Percentiles rank a stretch among this genome's conserved stretches.
phyloP scores from a whole-genome alignment of 2,888 invertebrate species.

The Deilephila porcellus region DNA sequence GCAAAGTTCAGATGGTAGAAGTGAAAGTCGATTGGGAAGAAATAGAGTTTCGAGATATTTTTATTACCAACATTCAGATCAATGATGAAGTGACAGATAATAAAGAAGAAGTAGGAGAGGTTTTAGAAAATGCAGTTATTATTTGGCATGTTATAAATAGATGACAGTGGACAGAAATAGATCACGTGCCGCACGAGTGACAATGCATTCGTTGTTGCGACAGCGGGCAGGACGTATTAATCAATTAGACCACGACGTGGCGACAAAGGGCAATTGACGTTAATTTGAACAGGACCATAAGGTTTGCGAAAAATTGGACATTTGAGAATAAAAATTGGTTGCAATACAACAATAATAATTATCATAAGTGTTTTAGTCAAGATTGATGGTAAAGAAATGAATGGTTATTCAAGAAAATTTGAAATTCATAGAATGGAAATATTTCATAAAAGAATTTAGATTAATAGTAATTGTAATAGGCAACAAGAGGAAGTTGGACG shows the following conservation, averaged over 20 bases:
- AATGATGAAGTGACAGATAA: too few relatives aligned
- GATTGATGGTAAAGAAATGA: too few relatives aligned
- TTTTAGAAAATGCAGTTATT: neutral
- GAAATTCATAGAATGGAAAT: too few relatives aligned
- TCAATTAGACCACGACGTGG: conserved; percentile 62
- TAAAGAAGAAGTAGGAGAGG: neutral
- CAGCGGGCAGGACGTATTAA: conserved; percentile 63
- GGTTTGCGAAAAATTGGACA: conserved; percentile 13
- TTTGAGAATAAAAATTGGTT: neutral
- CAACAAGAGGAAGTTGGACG: conserved; percentile 37
- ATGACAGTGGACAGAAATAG: conserved; percentile 53
- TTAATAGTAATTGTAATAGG: neutral
- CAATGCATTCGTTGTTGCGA: conserved; percentile 48
- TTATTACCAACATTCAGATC: too few relatives aligned
- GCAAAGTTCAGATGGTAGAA: too few relatives aligned
- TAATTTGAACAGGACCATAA: conserved; percentile 51
- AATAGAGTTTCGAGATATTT: too few relatives aligned
- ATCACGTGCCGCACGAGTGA: conserved; percentile 65
- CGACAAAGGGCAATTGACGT: conserved; percentile 59
- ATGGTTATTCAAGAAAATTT: too few relatives aligned
- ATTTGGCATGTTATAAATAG: conserved; percentile 13
- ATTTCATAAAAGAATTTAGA: too few relatives aligned
- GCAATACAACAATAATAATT: too few relatives aligned
- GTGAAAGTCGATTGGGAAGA: too few relatives aligned
- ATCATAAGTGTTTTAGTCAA: too few relatives aligned